phyloP scores from a whole-genome alignment of 2,113 vertebrate species.

The Brachyhypopomus occidentalis region DNA sequence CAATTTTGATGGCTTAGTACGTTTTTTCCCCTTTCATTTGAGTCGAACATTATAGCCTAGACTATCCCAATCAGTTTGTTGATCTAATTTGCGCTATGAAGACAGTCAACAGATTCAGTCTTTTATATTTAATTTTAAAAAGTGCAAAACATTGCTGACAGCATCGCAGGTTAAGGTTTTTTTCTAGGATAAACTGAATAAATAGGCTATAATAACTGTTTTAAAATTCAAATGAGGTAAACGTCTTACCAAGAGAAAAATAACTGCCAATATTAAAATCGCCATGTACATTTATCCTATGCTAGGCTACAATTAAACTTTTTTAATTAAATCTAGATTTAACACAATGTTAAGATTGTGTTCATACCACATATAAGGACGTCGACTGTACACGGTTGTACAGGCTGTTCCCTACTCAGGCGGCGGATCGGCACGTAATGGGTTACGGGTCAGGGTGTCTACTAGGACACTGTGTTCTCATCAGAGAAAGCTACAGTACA shows the following conservation, averaged over 20 bases:
- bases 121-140: too few species aligned
- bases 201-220: too few species aligned
- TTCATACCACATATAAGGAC: not conserved
- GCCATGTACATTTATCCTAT: not conserved
- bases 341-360: not conserved
- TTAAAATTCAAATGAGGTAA: not conserved
- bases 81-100: too few species aligned
- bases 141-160: conserved; percentile 5
- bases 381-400: conserved; percentile 28
- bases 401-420: conserved; percentile 70
- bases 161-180: conserved; percentile 3
- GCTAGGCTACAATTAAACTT: conserved; percentile 13
- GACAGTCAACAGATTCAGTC: too few species aligned
- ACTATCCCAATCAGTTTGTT: too few species aligned
- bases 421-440: conserved; percentile 70
- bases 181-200: not conserved
- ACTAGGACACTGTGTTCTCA: conserved; percentile 83
- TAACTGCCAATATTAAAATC: not conserved
- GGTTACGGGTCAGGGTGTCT: conserved; percentile 83
- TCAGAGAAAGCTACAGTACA: conserved; percentile 79
- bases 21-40: not conserved
- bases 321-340: not conserved
- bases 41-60: too few species aligned
- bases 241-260: not conserved
- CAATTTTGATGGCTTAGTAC: not conserved